A percentile compares a stretch with the other conserved stretches of the same genome.
Conservation (phyloP, 2,888 invertebrate genomes). For the Archips crataeganus region DNA sequence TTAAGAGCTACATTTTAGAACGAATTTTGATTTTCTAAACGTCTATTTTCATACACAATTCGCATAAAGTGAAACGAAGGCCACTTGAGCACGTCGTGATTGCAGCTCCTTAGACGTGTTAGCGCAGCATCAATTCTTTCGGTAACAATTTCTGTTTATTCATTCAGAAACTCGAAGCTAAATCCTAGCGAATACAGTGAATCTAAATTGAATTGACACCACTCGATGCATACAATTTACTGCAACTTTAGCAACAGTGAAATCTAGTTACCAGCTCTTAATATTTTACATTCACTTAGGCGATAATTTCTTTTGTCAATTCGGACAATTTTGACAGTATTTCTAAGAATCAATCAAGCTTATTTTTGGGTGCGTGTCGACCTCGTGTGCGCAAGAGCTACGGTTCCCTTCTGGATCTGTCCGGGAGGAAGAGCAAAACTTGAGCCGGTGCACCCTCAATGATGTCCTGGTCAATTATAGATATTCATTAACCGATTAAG, state of each 20-base stretch:
- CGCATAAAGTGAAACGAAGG: neutral
- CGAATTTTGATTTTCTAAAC: neutral
- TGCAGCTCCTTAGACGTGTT: constrained; percentile 19
- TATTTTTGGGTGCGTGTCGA: no score
- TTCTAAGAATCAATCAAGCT: no score
- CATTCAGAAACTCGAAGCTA: constrained; percentile 53
- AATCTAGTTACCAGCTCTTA: constrained; percentile 1
- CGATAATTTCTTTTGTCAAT: neutral
- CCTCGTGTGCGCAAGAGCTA: no score
- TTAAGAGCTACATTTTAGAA: neutral
- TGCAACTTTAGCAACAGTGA: constrained; percentile 56
- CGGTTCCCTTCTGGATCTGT: no score
- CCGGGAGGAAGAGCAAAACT: no score
- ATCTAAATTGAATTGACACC: constrained; percentile 68
- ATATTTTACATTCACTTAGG: neutral
- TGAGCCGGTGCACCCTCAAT: no score
- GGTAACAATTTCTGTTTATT: constrained; percentile 70
- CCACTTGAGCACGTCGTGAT: constrained; percentile 1
- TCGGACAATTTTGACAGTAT: no score
- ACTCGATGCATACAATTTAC: constrained; percentile 72
- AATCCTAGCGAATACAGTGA: constrained; percentile 63
- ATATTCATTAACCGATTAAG: no score
- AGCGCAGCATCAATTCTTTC: constrained; percentile 51
- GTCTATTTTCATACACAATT: neutral
- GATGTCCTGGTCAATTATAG: no score